Evolutionary conservation across 2,888 invertebrate species (phyloP).

Genomic region (Iphiclides podalirius): DNA sequence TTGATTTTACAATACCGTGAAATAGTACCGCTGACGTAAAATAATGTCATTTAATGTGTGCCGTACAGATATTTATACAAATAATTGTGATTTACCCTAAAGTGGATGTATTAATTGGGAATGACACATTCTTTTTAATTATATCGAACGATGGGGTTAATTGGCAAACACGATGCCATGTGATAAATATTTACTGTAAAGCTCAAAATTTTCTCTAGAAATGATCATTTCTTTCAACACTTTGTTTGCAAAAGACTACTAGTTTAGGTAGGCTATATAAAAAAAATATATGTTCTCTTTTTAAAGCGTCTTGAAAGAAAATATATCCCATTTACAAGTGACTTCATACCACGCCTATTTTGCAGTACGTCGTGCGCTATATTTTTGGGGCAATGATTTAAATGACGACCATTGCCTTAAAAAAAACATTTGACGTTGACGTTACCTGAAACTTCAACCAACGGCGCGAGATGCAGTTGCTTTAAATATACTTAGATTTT

Average conservation of each 20-base stretch:
- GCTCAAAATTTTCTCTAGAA: slow-evolving; percentile 20
- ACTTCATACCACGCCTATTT: neutral
- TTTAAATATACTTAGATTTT: slow-evolving; percentile 17
- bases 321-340: neutral
- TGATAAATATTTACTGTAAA: slow-evolving; percentile 21
- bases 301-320: slow-evolving; percentile 13
- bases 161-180: slow-evolving; percentile 17
- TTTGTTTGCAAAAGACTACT: slow-evolving; percentile 19
- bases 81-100: neutral
- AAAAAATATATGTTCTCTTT: slow-evolving; percentile 6
- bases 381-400: neutral
- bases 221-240: slow-evolving; percentile 14
- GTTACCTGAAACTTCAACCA: neutral
- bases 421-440: slow-evolving; percentile 1
- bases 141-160: slow-evolving; percentile 3
- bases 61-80: too few relatives aligned
- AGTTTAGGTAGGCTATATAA: slow-evolving; percentile 23
- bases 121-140: too few relatives aligned
- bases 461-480: slow-evolving; percentile 3
- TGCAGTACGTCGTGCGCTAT: neutral
- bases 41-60: too few relatives aligned
- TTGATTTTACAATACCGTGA: neutral
- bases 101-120: slow-evolving; percentile 4
- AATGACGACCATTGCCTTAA: neutral
- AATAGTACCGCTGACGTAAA: too few relatives aligned